These are phyloP conservation scores for Choristoneura rosaceana DNA, from an alignment of 2,888 invertebrate genomes.

Conservation along the genomic window DNA sequence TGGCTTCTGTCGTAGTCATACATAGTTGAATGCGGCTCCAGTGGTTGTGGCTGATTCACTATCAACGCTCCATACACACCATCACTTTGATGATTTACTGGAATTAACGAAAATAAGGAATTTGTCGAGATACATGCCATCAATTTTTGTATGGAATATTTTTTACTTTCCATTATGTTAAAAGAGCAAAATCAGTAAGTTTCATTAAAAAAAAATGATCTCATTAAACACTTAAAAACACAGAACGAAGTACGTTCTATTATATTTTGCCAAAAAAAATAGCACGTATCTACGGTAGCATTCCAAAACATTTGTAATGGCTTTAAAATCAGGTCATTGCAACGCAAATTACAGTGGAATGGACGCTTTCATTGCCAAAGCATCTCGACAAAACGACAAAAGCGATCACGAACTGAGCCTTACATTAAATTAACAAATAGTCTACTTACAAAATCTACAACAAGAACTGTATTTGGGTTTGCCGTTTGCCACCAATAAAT, in stretches of 20 bases:
- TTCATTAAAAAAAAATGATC: no score
- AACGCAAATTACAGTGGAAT: slow-evolving; percentile 21
- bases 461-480: background rate
- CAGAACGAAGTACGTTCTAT: no score
- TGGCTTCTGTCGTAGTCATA: slow-evolving; percentile 77
- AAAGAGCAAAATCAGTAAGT: no score
- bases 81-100: slow-evolving; percentile 86
- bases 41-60: slow-evolving; percentile 79
- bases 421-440: slow-evolving; percentile 3
- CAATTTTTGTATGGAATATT: no score
- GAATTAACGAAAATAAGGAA: slow-evolving; percentile 45
- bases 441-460: slow-evolving; percentile 1
- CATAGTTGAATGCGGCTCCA: slow-evolving; percentile 70
- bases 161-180: no score
- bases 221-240: no score
- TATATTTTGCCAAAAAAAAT: no score
- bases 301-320: background rate
- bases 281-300: background rate
- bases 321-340: slow-evolving; percentile 2
- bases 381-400: slow-evolving; percentile 24
- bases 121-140: background rate
- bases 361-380: slow-evolving; percentile 27
- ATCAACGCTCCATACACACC: slow-evolving; percentile 86
- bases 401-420: slow-evolving; percentile 9
- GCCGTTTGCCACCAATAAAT: background rate